Base-by-base conservation (phyloP, 2,888 invertebrate species). In the Cheilosia vulpina region DNA sequence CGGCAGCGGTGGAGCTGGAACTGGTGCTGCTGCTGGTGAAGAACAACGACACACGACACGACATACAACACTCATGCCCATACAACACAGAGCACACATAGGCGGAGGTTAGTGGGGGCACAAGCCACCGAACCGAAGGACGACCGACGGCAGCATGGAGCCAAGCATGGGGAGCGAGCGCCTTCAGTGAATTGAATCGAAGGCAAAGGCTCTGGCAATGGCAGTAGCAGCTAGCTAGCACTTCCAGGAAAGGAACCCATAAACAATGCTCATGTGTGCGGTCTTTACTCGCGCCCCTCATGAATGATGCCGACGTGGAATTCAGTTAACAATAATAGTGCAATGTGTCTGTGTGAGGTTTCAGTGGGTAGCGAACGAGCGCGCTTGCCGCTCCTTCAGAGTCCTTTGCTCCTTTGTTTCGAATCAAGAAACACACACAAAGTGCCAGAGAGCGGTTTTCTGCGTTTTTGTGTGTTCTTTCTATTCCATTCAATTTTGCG, bases 301-400 rank as follows among this genome's bases (percentile, higher is more conserved):
- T 76, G 85, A 85, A 85, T 81, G 85, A 81, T 85, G 85, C 85
- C 81, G 85, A 85, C 76, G 76, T 81, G 71, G 72, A 85, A 85
- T 81, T 85, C 81, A 85, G 85, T 85, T 85, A 81, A 85, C 85
- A 81, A 80, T 87, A 82, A 85, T 76, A 78, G 71, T 82, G 77
- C 85, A 80, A 69, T 71, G 68, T 77, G 62, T 60, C 27, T 27
- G 27, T 27, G 27, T 27, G 27, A 1, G 71, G 80, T 68, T 73
- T 77, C 76, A 52, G 55, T 81, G 72, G 43, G 77, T 52, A 69
- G 73, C 71, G 65, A 77, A 72, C 50, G 66, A 78, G 66, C 73
- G 58, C 19, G 65, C 75, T 76, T 60, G 55, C 57, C 24, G 65
- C 75, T 80, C 65, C 69, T 66, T 68, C 27, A 76, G 60, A 76